Percentiles rank a stretch among this genome's conserved stretches.
Conservation (phyloP, 2,113 vertebrate genomes). For the Catharus minimus region DNA sequence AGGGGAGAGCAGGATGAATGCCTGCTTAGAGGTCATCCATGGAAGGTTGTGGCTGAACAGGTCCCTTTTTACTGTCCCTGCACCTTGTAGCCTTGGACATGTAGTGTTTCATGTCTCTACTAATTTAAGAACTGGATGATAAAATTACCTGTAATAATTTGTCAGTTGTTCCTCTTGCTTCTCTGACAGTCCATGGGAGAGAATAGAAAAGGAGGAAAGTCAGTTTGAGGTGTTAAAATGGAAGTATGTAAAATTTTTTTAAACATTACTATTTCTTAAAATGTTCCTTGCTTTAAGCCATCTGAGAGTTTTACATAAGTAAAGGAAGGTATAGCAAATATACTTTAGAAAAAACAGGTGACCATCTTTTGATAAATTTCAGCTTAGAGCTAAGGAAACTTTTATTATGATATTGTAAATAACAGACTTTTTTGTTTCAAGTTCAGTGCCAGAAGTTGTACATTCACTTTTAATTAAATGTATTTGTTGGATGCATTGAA, state of each 20-base stretch:
- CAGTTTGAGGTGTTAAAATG: not conserved
- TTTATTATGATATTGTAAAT: not conserved
- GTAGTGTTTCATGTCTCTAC: not conserved
- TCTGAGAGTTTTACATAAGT: not conserved
- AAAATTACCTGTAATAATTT: not conserved
- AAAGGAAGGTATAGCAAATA: not conserved
- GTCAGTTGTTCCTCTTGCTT: not conserved
- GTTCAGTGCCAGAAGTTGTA: not conserved
- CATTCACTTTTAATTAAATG: not conserved
- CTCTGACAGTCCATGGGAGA: not conserved
- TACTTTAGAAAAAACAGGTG: not conserved
- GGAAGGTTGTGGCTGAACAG: not conserved
- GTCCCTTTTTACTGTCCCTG: not conserved
- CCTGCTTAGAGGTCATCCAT: not conserved
- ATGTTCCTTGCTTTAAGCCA: not conserved
- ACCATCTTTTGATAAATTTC: not conserved
- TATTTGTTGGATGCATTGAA: not conserved
- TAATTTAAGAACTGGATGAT: not conserved
- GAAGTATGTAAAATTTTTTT: not conserved
- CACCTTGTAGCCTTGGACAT: not conserved
- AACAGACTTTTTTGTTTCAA: not conserved
- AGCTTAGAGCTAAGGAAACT: not conserved
- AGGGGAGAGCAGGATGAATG: not conserved
- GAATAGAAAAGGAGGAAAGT: not conserved
- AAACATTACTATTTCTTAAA: not conserved